Evolutionary conservation across 2,797 vertebrate species (phyloP).

Genomic region (Aotus griseimembra): DNA sequence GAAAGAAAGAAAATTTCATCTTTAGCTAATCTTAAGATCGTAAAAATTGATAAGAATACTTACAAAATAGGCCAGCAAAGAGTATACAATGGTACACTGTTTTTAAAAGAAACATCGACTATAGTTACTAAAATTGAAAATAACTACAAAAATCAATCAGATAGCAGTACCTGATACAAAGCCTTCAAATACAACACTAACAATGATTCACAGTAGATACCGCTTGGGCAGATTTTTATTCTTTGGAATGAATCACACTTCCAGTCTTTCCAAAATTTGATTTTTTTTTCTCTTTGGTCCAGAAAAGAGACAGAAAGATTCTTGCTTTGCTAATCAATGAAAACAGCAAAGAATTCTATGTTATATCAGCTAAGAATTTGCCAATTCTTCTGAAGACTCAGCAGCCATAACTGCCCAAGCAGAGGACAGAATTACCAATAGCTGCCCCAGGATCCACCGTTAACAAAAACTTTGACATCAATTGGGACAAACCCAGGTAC

Average conservation of each 20-base stretch:
- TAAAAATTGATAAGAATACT: background rate
- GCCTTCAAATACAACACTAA: background rate
- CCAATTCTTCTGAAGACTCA: background rate
- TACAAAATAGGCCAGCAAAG: background rate
- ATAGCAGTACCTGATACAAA: background rate
- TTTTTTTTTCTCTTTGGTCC: background rate
- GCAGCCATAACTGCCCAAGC: background rate
- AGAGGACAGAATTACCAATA: background rate
- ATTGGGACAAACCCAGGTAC: background rate
- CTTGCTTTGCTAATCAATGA: background rate
- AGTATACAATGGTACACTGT: background rate
- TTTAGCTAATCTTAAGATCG: background rate
- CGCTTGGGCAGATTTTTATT: background rate
- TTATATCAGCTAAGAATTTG: background rate
- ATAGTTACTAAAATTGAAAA: background rate
- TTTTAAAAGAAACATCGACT: background rate
- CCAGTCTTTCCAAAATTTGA: background rate
- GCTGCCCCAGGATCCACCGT: background rate
- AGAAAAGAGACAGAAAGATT: background rate
- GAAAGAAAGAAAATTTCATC: background rate
- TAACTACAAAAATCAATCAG: background rate
- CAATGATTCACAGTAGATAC: background rate
- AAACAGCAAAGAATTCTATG: background rate
- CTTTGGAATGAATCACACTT: background rate
- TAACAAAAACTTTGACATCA: background rate